Base-by-base conservation (phyloP, 2,888 invertebrate genomes). In the Hydriomena furcata region DNA sequence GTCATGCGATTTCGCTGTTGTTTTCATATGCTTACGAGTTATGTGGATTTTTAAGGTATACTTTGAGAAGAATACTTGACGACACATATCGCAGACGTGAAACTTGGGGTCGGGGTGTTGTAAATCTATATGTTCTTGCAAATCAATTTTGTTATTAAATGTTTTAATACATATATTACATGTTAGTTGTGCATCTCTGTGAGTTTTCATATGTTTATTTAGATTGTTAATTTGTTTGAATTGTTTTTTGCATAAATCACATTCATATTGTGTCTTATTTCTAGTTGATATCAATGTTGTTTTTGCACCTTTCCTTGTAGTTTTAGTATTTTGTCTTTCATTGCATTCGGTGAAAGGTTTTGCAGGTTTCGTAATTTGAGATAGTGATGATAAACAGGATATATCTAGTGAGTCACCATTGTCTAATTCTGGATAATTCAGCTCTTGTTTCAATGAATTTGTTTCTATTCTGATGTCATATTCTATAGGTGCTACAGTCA, bases 31-130 rank as follows among this genome's bases (percentile, higher is more conserved):
- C 13, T 40, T 52, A 20, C 44, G 43, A 2, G 43, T 8, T 6
- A 40, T 52, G 30, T 52, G 52, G 7, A 38, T 32, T 49, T 44
- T 45, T 32, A 55, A 40, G 30, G 48, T 52, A 10, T 52, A 44
- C 23, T 55, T 55, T 8, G 55, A 47, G 6, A 38, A 27, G 34
- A 47, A 55, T 25, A 41, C 8, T 34, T 52, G 48, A 8, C 20
- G 7, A 20, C 55, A 55, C 10, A 41, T 28, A 24, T 52, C 52
- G 34, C 52, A 52, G 1, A 23, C 32, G 17, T 42, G 23, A 2
- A 23, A 20, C 1, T 32, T 31, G 21, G 12, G 11, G 46, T 13
- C 23, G 2, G 2, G 21, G 7, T 32, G 31, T 35, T 10, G 8
- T 10, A 30, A 20, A 17, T n/a, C 1, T 32, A 24, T 34, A 34